Conservation (phyloP, 2,113 vertebrate genomes). For the Cercocebus atys region DNA sequence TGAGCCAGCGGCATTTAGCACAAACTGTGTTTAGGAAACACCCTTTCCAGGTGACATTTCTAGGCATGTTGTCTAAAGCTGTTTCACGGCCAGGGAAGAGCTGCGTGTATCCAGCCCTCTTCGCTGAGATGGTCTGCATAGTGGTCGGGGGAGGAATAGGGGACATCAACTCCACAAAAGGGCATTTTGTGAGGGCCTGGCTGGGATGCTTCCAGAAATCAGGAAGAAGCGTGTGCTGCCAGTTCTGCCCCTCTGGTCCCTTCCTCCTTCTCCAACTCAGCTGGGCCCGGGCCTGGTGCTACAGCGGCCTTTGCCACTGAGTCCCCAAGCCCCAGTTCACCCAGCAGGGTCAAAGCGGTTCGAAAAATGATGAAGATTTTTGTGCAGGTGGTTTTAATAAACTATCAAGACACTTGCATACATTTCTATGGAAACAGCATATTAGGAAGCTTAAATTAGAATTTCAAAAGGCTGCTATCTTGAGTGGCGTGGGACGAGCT, state of each 20-base stretch:
- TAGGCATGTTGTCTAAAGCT: background rate
- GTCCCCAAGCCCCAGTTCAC: slow-evolving; percentile 58
- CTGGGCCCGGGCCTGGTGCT: background rate
- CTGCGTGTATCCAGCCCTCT: background rate
- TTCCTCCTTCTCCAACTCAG: background rate
- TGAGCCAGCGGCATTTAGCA: background rate
- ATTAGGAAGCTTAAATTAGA: slow-evolving; percentile 87
- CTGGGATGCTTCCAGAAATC: background rate
- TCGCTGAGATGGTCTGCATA: accelerated
- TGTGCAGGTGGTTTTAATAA: slow-evolving; percentile 70
- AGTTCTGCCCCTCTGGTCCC: background rate
- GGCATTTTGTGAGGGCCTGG: background rate
- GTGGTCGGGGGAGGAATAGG: accelerated
- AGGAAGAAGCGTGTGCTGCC: background rate
- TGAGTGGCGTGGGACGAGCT: slow-evolving; percentile 86
- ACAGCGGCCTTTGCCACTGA: slow-evolving; percentile 37
- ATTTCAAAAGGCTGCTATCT: slow-evolving; percentile 85
- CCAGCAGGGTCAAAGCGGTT: slow-evolving; percentile 66
- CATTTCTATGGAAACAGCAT: slow-evolving; percentile 89
- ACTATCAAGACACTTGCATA: slow-evolving; percentile 84
- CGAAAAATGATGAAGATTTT: slow-evolving; percentile 1
- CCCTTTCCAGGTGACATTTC: background rate
- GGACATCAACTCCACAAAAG: too few relatives aligned
- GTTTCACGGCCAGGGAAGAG: background rate
- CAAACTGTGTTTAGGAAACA: background rate